Evolutionary conservation across 2,113 vertebrate species (phyloP).

Genomic region (Chaenocephalus aceratus): DNA sequence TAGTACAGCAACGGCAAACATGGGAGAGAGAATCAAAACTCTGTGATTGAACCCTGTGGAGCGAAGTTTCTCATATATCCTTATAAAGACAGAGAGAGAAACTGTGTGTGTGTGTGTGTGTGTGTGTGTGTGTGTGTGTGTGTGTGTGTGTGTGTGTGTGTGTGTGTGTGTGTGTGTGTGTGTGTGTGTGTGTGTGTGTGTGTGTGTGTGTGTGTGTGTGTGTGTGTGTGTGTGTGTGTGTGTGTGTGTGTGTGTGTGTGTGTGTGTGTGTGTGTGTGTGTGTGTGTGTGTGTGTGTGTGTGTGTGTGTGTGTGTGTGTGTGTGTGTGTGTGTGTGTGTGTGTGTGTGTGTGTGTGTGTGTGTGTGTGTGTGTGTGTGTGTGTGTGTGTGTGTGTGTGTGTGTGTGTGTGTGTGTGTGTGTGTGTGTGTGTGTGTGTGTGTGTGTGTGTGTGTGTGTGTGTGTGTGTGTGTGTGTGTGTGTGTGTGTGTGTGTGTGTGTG

Average conservation of each 20-base stretch:
- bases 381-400: no score
- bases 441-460: no score
- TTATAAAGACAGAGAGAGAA: conserved; percentile 72
- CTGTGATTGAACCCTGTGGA: conserved; percentile 59
- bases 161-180: neutral
- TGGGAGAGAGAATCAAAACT: conserved; percentile 57
- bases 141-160: neutral
- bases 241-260: neutral
- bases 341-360: neutral
- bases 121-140: conserved; percentile 9
- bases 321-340: no score
- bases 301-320: conserved; percentile 3
- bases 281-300: neutral
- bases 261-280: no score
- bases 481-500: no score
- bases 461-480: no score
- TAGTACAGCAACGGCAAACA: conserved; percentile 64
- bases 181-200: neutral
- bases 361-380: neutral
- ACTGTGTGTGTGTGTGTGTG: conserved; percentile 3
- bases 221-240: neutral
- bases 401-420: no score
- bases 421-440: no score
- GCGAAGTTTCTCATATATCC: conserved; percentile 60
- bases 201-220: neutral